Conservation (phyloP, 2,888 invertebrate species). For the Eilema depressum region DNA sequence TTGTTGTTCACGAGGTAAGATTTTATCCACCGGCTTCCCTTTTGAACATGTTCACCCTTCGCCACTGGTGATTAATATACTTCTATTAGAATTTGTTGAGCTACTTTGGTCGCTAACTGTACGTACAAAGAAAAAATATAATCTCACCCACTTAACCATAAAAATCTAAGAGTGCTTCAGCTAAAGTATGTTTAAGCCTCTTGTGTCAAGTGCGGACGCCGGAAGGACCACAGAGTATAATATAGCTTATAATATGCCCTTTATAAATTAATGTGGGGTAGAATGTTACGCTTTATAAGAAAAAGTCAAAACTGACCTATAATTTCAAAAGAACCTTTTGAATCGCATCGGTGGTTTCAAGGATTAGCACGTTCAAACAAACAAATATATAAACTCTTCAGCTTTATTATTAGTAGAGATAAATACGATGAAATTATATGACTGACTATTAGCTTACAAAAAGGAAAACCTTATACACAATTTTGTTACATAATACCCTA, state of each 20-base stretch:
- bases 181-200: background rate
- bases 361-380: background rate
- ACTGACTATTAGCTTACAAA: slow-evolving; percentile 4
- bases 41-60: too few relatives aligned
- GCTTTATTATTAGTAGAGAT: background rate
- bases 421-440: background rate
- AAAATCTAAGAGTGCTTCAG: background rate
- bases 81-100: too few relatives aligned
- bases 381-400: background rate
- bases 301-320: background rate
- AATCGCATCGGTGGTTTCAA: background rate
- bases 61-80: too few relatives aligned
- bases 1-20: too few relatives aligned
- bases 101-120: too few relatives aligned
- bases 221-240: background rate
- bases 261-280: background rate
- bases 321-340: background rate
- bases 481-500: slow-evolving; percentile 4
- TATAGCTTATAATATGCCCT: background rate
- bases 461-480: background rate
- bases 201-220: background rate
- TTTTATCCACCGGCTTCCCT: too few relatives aligned
- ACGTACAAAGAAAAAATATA: background rate
- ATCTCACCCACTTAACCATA: background rate
- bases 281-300: too few relatives aligned